Evolutionary conservation across 2,797 vertebrate genomes (phyloP).

Genomic region (Avahi laniger): DNA sequence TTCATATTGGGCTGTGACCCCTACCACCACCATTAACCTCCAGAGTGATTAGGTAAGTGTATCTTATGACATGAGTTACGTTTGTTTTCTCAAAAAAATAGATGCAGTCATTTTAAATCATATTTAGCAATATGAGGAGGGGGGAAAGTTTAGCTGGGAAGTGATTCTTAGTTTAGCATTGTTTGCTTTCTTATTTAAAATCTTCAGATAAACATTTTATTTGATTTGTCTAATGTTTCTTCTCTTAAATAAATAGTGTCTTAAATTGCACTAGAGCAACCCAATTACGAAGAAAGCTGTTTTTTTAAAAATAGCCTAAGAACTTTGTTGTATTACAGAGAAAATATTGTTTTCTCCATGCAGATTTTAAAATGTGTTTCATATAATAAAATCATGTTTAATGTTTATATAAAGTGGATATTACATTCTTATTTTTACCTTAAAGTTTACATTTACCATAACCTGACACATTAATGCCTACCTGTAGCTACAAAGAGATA

Average conservation of each 20-base stretch:
- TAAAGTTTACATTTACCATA: neutral
- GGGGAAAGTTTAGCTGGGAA: conserved; percentile 80
- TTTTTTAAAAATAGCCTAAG: conserved; percentile 6
- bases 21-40: conserved; percentile 78
- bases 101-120: conserved; percentile 65
- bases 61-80: conserved; percentile 75
- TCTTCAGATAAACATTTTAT: conserved; percentile 47
- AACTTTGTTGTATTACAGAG: conserved; percentile 72
- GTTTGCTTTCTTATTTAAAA: conserved; percentile 82
- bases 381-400: conserved; percentile 36
- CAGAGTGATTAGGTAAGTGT: conserved; percentile 85
- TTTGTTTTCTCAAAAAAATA: conserved; percentile 69
- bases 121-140: conserved; percentile 58
- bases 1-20: conserved; percentile 82
- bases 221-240: conserved; percentile 65
- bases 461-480: conserved; percentile 80
- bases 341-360: conserved; percentile 28
- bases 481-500: conserved; percentile 84
- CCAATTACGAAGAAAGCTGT: neutral
- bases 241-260: conserved; percentile 36
- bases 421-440: conserved; percentile 14
- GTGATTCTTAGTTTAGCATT: conserved; percentile 67
- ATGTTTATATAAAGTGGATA: conserved; percentile 17
- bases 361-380: conserved; percentile 55
- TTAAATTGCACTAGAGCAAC: conserved; percentile 67